Conservation (phyloP, 2,797 vertebrate genomes). For the Acanthurus leucopareius region DNA sequence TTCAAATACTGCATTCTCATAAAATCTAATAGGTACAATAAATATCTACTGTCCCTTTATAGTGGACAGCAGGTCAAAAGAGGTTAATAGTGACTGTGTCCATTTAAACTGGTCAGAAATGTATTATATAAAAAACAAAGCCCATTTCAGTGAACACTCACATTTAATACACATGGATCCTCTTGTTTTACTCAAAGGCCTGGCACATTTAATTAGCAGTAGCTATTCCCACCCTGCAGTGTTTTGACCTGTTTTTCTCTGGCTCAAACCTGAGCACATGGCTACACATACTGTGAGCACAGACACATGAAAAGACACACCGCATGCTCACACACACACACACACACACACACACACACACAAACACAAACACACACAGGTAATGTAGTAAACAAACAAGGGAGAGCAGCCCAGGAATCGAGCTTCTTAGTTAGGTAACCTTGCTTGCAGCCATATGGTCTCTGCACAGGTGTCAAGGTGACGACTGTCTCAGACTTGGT, state of each 20-base stretch:
- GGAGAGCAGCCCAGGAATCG: conserved; percentile 30
- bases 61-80: background rate
- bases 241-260: conserved; percentile 78
- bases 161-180: conserved; percentile 45
- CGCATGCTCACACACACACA: conserved; percentile 19
- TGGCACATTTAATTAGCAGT: conserved; percentile 71
- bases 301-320: conserved; percentile 47
- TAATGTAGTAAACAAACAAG: conserved; percentile 60
- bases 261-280: conserved; percentile 64
- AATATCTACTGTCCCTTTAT: background rate
- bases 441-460: conserved; percentile 55
- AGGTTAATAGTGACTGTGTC: conserved; percentile 16
- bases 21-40: background rate
- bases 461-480: conserved; percentile 53
- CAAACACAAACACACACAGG: conserved; percentile 23
- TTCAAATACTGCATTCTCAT: background rate
- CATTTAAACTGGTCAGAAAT: conserved; percentile 9
- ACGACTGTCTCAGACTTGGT: conserved; percentile 8
- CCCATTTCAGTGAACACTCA: conserved; percentile 11
- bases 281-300: conserved; percentile 56
- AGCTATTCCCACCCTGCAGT: conserved; percentile 59
- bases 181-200: conserved; percentile 50
- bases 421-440: conserved; percentile 60
- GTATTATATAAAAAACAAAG: conserved; percentile 31
- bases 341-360: conserved; percentile 20